A percentile compares a stretch with the other conserved stretches of the same genome.
These are phyloP conservation scores for Donacobius atricapilla DNA, from an alignment of 2,113 vertebrate species.

Conservation along the genomic window DNA sequence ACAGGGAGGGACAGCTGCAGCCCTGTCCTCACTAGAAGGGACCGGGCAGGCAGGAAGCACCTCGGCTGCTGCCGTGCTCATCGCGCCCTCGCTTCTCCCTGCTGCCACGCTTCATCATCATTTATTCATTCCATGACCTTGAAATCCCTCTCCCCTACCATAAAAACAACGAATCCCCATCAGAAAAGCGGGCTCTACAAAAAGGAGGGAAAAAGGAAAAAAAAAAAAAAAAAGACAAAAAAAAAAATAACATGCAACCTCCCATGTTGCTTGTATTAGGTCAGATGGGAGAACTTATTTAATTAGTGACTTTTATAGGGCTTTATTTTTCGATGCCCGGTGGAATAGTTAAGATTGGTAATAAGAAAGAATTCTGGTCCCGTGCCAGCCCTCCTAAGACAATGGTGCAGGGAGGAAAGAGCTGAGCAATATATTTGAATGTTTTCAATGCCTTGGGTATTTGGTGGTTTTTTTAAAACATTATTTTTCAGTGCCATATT, in stretches of 20 bases:
- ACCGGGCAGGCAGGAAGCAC: neutral
- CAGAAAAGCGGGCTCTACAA: conserved; percentile 20
- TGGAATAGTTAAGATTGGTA: conserved; percentile 56
- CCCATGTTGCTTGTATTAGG: conserved; percentile 52
- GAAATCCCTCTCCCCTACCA: conserved; percentile 64
- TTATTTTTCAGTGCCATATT: conserved; percentile 14
- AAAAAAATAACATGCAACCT: neutral
- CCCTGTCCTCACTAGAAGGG: neutral
- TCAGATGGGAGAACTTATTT: conserved; percentile 66
- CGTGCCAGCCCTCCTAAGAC: conserved; percentile 20
- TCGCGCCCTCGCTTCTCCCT: neutral
- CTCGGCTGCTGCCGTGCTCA: fast-evolving
- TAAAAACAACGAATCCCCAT: conserved; percentile 17
- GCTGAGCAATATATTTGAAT: conserved; percentile 40
- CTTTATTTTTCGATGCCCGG: conserved; percentile 59
- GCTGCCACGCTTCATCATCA: neutral
- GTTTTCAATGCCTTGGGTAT: conserved; percentile 42
- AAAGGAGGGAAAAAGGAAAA: neutral
- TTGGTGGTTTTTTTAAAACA: neutral
- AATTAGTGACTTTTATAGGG: conserved; percentile 64
- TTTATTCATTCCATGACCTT: conserved; percentile 66
- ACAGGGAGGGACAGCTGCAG: neutral
- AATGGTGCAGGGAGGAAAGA: conserved; percentile 27
- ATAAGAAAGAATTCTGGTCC: conserved; percentile 59
- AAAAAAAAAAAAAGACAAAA: neutral